A percentile compares a stretch with the other conserved stretches of the same genome.
Conservation (phyloP, 2,888 invertebrate genomes). For the Agonum fuliginosum region DNA sequence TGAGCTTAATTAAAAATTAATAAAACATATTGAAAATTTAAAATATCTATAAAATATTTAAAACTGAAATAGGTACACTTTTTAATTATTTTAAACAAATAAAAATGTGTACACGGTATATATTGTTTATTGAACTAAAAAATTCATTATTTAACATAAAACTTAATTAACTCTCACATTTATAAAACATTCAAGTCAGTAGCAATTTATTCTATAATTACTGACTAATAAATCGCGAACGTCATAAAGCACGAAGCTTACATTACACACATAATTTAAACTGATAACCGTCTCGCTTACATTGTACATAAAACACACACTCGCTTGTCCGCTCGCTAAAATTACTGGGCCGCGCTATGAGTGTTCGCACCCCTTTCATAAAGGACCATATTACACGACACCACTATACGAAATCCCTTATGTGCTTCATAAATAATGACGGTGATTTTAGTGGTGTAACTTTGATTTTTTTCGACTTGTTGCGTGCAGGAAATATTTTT, state of each 20-base stretch:
- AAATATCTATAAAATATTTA: no score
- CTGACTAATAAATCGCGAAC: constrained; percentile 39
- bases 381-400: background rate
- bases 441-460: background rate
- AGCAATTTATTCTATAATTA: constrained; percentile 46
- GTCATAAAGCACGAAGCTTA: constrained; percentile 33
- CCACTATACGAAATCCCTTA: background rate
- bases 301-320: constrained; percentile 44
- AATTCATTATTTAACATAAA: constrained; percentile 19
- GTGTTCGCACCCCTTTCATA: constrained; percentile 20
- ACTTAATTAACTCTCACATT: constrained; percentile 30
- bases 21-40: no score
- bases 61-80: no score
- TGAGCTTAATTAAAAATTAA: constrained; percentile 15
- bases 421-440: background rate
- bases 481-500: background rate
- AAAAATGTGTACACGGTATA: background rate
- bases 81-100: no score
- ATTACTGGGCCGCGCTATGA: constrained; percentile 11
- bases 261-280: constrained; percentile 47
- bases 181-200: constrained; percentile 35
- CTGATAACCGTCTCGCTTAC: constrained; percentile 39
- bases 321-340: constrained; percentile 15
- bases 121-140: background rate
- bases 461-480: constrained; percentile 4